Evolutionary conservation across 2,797 vertebrate species (phyloP).

Genomic region (Poecilia wingei): DNA sequence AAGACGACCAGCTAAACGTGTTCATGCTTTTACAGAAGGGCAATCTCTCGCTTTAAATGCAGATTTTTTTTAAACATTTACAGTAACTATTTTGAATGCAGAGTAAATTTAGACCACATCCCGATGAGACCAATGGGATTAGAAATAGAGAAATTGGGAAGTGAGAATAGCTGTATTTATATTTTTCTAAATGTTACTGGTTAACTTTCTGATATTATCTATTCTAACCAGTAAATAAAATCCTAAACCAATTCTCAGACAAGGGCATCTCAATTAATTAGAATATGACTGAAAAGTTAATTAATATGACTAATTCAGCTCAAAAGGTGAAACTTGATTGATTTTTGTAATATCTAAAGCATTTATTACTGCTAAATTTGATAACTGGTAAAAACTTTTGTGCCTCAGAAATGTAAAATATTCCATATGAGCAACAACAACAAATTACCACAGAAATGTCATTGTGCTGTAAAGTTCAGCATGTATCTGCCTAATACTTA

Average conservation of each 20-base stretch:
- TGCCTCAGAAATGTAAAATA: background rate
- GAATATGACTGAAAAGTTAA: background rate
- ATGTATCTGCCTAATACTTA: background rate
- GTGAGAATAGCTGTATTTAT: background rate
- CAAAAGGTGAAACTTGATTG: background rate
- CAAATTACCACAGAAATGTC: background rate
- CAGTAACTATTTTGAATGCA: background rate
- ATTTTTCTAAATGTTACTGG: background rate
- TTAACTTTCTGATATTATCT: conserved; percentile 17
- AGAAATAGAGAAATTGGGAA: background rate
- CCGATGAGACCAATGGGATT: conserved; percentile 1
- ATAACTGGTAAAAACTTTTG: background rate
- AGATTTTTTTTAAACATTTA: background rate
- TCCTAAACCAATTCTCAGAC: background rate
- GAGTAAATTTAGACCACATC: background rate
- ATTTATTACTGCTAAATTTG: background rate
- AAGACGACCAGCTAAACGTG: background rate
- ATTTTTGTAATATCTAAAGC: background rate
- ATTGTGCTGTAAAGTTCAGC: background rate
- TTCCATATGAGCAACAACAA: background rate
- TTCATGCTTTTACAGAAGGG: background rate
- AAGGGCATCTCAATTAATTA: background rate
- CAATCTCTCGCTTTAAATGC: background rate
- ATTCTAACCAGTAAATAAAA: background rate
- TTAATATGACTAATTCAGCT: background rate